A percentile compares a stretch with the other conserved stretches of the same genome.
Evolutionary conservation across 1,140 invertebrate species (phyloP).

Genomic region (Drosophila azteca): DNA sequence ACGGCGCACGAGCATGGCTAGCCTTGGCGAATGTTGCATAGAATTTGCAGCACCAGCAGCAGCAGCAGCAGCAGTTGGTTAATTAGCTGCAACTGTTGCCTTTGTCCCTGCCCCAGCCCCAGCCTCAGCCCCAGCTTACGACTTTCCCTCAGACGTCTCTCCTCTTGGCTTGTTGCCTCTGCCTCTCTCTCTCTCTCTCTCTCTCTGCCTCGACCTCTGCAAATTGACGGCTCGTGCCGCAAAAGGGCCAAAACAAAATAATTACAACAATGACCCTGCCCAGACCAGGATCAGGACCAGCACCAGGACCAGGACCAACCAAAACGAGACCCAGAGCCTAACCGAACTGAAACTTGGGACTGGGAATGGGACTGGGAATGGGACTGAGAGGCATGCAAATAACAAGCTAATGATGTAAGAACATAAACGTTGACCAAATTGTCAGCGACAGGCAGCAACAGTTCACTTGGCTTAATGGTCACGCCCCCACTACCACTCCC

Average conservation of each 20-base stretch:
- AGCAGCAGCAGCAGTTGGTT: conserved; percentile 68
- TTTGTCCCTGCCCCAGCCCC: neutral
- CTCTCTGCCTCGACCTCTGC: conserved; percentile 11
- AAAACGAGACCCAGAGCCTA: too few species aligned
- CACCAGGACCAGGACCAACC: neutral
- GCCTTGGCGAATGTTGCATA: conserved; percentile 40
- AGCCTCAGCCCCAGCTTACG: conserved; percentile 9
- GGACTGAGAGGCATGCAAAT: conserved; percentile 65
- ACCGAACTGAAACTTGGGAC: too few species aligned
- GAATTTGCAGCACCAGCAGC: conserved; percentile 62
- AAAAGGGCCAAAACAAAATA: conserved; percentile 59
- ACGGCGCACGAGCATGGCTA: neutral
- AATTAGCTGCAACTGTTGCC: conserved; percentile 79
- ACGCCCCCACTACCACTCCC: conserved; percentile 19
- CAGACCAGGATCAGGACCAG: too few species aligned
- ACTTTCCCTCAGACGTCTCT: conserved; percentile 16
- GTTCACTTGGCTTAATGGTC: conserved; percentile 45
- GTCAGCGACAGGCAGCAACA: conserved; percentile 66
- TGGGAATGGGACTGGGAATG: neutral
- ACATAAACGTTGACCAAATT: conserved; percentile 78
- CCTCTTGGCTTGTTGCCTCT: neutral
- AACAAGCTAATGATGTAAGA: conserved; percentile 82
- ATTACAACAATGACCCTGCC: conserved; percentile 31
- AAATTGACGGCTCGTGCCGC: conserved; percentile 74
- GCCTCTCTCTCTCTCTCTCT: neutral